Evolutionary conservation across 1,140 invertebrate species (phyloP), one percentile per base, ranked within the genome.

Genomic region (Lineus longissimus): DNA sequence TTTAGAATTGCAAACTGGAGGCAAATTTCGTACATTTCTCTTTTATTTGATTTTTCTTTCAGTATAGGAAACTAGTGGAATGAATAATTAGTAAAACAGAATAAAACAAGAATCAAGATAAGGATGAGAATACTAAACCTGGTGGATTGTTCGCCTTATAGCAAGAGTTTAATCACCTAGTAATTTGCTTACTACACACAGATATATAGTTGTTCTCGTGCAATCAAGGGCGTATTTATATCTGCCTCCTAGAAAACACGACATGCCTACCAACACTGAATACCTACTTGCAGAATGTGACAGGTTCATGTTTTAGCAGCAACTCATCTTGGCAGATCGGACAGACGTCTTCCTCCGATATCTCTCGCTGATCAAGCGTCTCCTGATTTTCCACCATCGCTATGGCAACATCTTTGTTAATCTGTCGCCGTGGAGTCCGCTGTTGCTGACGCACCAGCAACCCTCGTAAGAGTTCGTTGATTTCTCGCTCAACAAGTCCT

Each of bases 321-420:
- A 83, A 70, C 57, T 82, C 81, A 36, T 83, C 81, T 59, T 81
- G 79, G 69, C 81, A 83, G 7, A 83, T 83, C 7, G 81, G 81
- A 64, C 81, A 83, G 7, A 78, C 73, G 71, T 82, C 81, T 51
- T 80, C 78, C 19, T 76, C 70, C 22, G 62, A 65, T 54, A 83
- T 80, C 22, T 77, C 73, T 69, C 79, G 68, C 64, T 83, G 81
- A 47, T 73, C 62, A 30, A 78, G 68, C 7, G 68, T 55, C 23
- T 51, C 19, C 4, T n/a, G 68, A 59, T 25, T 70, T 61, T 27
- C 74, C 72, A 68, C 72, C 71, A 40, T 63, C 58, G 1, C 11
- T 55, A 55, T 31, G 58, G 29, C 2, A 62, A 61, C 29, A 59
- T 67, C 22, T 61, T 58, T 63, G 36, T 54, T 58, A 40, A 22